Evolutionary conservation across 2,888 invertebrate genomes (phyloP), one percentile per base, ranked within the genome.

Genomic region (Pollenia angustigena): DNA sequence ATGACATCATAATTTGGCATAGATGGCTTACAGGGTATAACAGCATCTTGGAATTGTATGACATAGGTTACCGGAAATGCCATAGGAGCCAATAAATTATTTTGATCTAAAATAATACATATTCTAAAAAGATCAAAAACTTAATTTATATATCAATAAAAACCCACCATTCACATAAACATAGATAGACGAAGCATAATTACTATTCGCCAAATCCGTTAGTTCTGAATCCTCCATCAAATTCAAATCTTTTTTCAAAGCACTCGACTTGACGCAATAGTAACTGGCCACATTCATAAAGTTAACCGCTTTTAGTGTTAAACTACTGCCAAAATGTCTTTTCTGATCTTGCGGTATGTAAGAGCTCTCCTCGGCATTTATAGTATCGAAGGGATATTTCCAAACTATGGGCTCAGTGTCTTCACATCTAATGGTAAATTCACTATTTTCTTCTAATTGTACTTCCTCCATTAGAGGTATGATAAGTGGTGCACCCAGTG

Each of bases 11-110:
- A 93, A 81, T 94, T 92, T 2, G 95, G 95, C 66, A 95, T 94
- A 1, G 96, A 95, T 7, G 96, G 95, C 66, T 95, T 94, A 90
- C 96, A 96, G 32, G 96, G 95, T 88, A 96, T 94, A 0, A 94
- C 90, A 0, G 94, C 93, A 32, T 93, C 90, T 86, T 93, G 92
- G 86, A 94, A 94, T 58, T 94, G 94, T 2, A 89, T 89, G 0
- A 92, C 94, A 4, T 92, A 92, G 12, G 93, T 89, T 1, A 93
- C 88, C 1, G 90, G 91, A 8, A 92, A 91, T 2, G 81, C 69
- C 12, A 88, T 87, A 14, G 93, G 91, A 7, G 94, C 94, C 74
- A 95, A 92, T n/a, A 94, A 91, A 85, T 92, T 92, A 0, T 91
- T 85, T 4, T 91, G 89, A 90, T 95, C 95, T 95, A 87, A 80